These are phyloP conservation scores for Dendrocopos noguchii DNA, from an alignment of 2,113 vertebrate species.

Conservation along the genomic window DNA sequence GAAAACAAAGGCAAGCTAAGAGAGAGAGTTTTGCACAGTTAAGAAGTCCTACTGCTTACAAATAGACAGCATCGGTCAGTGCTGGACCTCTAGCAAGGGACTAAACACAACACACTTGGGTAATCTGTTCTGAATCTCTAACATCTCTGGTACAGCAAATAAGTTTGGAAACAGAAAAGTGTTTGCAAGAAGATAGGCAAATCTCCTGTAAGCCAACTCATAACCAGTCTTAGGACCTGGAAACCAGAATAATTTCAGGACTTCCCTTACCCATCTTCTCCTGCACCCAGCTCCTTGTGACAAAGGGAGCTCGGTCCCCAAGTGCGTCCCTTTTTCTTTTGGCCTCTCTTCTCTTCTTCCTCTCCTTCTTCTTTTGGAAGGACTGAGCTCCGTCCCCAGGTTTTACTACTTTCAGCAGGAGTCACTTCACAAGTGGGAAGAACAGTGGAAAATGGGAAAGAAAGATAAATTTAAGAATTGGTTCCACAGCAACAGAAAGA, in stretches of 20 bases:
- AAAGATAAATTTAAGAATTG: background rate
- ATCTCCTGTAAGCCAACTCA: background rate
- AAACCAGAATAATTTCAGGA: background rate
- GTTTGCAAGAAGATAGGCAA: background rate
- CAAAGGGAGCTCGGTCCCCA: slow-evolving; percentile 82
- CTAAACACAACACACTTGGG: background rate
- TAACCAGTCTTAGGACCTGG: background rate
- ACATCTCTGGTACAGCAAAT: background rate
- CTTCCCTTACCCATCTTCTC: slow-evolving; percentile 85
- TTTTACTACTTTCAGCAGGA: slow-evolving; percentile 85
- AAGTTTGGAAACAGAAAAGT: background rate
- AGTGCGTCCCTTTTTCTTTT: slow-evolving; percentile 89
- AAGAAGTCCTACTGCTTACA: background rate
- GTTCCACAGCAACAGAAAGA: background rate
- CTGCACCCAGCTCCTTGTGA: slow-evolving; percentile 82
- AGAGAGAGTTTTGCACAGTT: background rate
- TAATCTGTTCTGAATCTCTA: background rate
- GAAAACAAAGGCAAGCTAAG: background rate
- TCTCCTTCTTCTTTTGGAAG: slow-evolving; percentile 86
- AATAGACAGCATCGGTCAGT: background rate
- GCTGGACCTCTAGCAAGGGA: background rate
- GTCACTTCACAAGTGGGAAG: slow-evolving; percentile 79
- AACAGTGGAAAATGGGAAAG: background rate
- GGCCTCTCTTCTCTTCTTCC: slow-evolving; percentile 88
- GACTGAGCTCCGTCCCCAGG: slow-evolving; percentile 82